A percentile compares a stretch with the other conserved stretches of the same genome.
Conservation (phyloP, 1,140 invertebrate species). For the Neomicropteryx cornuta region DNA sequence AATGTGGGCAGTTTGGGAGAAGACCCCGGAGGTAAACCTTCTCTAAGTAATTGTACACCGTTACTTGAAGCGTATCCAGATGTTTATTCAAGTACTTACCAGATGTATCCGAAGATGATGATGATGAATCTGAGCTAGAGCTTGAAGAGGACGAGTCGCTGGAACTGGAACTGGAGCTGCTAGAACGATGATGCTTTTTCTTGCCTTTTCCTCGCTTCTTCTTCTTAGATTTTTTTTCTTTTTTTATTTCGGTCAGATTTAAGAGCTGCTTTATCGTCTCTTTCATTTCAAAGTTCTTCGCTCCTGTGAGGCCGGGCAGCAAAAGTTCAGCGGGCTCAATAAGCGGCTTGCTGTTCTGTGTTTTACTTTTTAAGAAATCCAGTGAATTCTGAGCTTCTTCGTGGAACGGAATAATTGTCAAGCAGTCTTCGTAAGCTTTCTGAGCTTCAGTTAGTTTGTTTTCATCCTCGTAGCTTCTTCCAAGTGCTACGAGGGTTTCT, state of each 20-base stretch:
- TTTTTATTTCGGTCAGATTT: conserved; percentile 45
- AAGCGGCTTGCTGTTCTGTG: conserved; percentile 39
- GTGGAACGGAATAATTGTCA: conserved; percentile 69
- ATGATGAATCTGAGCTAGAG: conserved; percentile 46
- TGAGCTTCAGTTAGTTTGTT: conserved; percentile 76
- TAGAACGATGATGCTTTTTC: conserved; percentile 51
- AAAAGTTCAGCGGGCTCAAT: conserved; percentile 46
- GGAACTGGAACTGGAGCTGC: conserved; percentile 50
- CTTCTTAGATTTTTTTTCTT: conserved; percentile 65
- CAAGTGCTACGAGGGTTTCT: conserved; percentile 80
- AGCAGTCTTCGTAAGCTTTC: conserved; percentile 71
- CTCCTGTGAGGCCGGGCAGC: conserved; percentile 39
- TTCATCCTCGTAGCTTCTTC: conserved; percentile 72
- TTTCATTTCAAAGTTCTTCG: conserved; percentile 47
- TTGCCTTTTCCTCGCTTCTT: conserved; percentile 60
- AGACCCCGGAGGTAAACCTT: no score
- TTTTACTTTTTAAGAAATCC: conserved; percentile 62
- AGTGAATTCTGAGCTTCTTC: conserved; percentile 74
- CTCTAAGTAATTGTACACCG: no score
- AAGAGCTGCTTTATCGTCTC: conserved; percentile 51
- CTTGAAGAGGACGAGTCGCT: conserved; percentile 51
- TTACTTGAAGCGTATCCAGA: no score
- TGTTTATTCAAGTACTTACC: no score
- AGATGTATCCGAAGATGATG: conserved; percentile 34
- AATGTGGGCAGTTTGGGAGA: no score